Evolutionary conservation across 1,140 invertebrate genomes (phyloP), one percentile per base, ranked within the genome.

Genomic region (Pseudomyrmex flavicornis): DNA sequence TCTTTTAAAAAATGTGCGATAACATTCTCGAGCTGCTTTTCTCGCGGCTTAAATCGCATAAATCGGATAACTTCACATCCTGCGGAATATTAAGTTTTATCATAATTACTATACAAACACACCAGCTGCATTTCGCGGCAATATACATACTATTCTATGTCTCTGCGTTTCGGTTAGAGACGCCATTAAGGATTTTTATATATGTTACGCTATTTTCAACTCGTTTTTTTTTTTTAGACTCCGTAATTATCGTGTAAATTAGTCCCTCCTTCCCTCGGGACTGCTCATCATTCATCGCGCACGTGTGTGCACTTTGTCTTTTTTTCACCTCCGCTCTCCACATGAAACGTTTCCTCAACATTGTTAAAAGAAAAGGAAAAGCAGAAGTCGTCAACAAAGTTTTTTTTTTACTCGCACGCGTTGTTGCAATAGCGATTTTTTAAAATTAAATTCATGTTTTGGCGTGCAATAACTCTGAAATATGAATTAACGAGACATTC

Each of bases 231-330:
- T 17, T 85, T 88, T 80, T 74, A 62, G 44, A 22, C 7, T 10
- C 12, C 44, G 82, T 86, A 89, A 89, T 89, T 89, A 89, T 88
- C 69, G 22, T 62, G 59, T 65, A 54, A 88, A 89, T 89, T 85
- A 88, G 61, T 79, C 74, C 72, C 73, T 48, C 12, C 15, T 68
- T 15, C 17, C 15, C 17, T 44, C 35, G 50, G 2, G 4, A 3
- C 5, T 1, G 26, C 22, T 52, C 44, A 15, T 58, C 59, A 22
- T 46, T 86, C 44, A 50, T 63, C 44, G 35, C 26, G n/a, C 7
- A 20, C 22, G 15, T 48, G 20, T 44, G 54, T 61, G 12, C 4
- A 26, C 35, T 35, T 26, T 12, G 35, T 46, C 9, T 74, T 1
- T 35, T 5, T 15, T 50, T 1, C 13, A 2, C n/a, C 9, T 7